Evolutionary conservation across 1,140 invertebrate genomes (phyloP), one percentile per base, ranked within the genome.

Genomic region (Euwallacea fornicatus): DNA sequence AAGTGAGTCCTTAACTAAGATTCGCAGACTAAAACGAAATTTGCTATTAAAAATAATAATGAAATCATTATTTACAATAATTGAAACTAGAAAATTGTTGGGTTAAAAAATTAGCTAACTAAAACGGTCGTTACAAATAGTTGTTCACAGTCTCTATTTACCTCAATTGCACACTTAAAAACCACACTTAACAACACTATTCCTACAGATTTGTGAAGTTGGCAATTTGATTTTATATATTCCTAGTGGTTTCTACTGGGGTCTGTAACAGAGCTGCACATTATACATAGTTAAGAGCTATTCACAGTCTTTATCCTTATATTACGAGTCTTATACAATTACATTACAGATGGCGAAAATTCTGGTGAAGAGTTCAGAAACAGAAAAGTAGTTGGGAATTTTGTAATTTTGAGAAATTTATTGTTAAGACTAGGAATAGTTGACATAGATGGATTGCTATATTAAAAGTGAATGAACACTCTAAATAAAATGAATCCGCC

Each of bases 131-230:
- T 33, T 33, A 33, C 21, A 56, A 44, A 42, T 16, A 68, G 50
- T 66, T 75, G 65, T 74, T 59, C 69, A 73, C 74, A 78, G 74
- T 74, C 75, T 77, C 77, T 76, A 75, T 76, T 74, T 74, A 72
- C 63, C 65, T 43, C 43, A 56, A 78, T 78, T 78, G 77, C 77
- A 78, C 77, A 78, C 76, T 69, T 74, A 77, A 44, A 74, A 76
- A 73, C 69, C 76, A 77, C 76, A 77, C 74, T 69, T 73, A 77
- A 76, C 73, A 58, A 78, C 76, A 76, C 76, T 77, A 77, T 13
- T 69, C 73, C 73, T 73, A 76, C 73, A 69, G 3, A 42, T 62
- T 62, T 74, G 71, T 75, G 66, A 67, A 73, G 75, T 76, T 76
- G 75, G 74, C 74, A 76, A 70, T 63, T 73, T 66, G 6, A 16